phyloP scores from a whole-genome alignment of 2,797 vertebrate species.

The Melanotaenia trifasciata region DNA sequence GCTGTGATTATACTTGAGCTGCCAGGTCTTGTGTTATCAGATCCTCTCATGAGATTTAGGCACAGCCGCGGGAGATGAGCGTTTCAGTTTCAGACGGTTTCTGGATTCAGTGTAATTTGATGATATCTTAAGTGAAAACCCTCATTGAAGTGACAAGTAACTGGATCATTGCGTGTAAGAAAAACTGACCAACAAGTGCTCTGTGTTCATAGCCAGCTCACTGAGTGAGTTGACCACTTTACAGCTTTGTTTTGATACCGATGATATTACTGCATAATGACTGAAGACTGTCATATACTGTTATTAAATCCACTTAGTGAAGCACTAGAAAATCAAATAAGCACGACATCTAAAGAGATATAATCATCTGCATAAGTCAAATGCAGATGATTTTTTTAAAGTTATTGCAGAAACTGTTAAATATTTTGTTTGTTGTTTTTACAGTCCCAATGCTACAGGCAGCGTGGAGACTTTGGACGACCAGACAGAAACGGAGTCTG shows the following conservation, averaged over 20 bases:
- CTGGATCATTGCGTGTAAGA: constrained; percentile 13
- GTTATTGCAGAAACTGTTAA: neutral
- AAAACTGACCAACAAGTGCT: constrained; percentile 4
- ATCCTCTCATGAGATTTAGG: constrained; percentile 14
- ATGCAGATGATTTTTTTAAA: neutral
- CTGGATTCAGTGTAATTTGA: constrained; percentile 4
- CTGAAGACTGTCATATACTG: too few species aligned
- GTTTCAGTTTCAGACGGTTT: constrained; percentile 15
- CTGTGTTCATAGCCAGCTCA: neutral
- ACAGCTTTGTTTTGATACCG: neutral
- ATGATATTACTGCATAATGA: neutral
- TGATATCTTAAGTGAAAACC: constrained; percentile 16
- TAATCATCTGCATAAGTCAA: neutral
- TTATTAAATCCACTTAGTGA: too few species aligned
- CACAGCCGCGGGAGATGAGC: neutral
- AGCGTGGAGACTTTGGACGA: constrained; percentile 92
- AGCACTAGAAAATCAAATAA: neutral
- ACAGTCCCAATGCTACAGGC: constrained; percentile 87
- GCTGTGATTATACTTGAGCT: neutral
- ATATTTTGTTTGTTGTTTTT: neutral
- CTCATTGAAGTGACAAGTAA: constrained; percentile 20
- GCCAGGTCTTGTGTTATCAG: constrained; percentile 1
- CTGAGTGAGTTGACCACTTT: neutral
- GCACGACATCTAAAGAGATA: neutral
- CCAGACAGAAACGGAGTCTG: constrained; percentile 92